Percentiles rank a stretch among this genome's conserved stretches.
phyloP scores from a whole-genome alignment of 2,797 vertebrate species.

The Sphaeramia orbicularis region DNA sequence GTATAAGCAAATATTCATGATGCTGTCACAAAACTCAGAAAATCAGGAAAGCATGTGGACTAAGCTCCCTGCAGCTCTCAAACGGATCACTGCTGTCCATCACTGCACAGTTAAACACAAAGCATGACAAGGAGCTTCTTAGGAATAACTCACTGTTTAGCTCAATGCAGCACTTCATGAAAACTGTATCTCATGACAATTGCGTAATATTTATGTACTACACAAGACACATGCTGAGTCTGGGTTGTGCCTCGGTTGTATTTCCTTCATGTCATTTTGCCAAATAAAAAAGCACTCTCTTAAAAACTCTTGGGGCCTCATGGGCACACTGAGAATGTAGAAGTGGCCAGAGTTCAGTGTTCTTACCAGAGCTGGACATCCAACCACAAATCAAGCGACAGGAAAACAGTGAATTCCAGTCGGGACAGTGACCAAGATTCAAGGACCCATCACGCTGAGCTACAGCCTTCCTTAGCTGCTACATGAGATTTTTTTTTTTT shows the following conservation, averaged over 20 bases:
- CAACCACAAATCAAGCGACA: slow-evolving; percentile 22
- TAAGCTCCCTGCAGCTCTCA: slow-evolving; percentile 60
- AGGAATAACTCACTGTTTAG: slow-evolving; percentile 48
- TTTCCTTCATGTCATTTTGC: slow-evolving; percentile 1
- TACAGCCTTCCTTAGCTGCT: slow-evolving; percentile 44
- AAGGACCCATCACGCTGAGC: slow-evolving; percentile 44
- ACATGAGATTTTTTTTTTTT: slow-evolving; percentile 23
- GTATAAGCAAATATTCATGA: slow-evolving; percentile 66
- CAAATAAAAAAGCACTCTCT: slow-evolving; percentile 3
- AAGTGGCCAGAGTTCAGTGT: slow-evolving; percentile 6
- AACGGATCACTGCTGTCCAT: slow-evolving; percentile 65
- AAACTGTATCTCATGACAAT: not conserved
- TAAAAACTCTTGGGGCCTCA: not conserved
- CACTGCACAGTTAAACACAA: slow-evolving; percentile 64
- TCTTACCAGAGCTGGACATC: slow-evolving; percentile 15
- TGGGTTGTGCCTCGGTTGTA: slow-evolving; percentile 1
- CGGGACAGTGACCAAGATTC: slow-evolving; percentile 41
- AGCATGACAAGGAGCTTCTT: slow-evolving; percentile 56
- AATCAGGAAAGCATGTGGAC: slow-evolving; percentile 73
- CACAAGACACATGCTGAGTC: not conserved
- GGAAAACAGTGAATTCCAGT: not conserved
- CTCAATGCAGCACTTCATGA: slow-evolving; percentile 18
- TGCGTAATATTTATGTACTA: not conserved
- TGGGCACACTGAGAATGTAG: not conserved
- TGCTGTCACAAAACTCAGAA: slow-evolving; percentile 68